Conservation (phyloP, 2,797 vertebrate genomes). For the Gorsachius magnificus region DNA sequence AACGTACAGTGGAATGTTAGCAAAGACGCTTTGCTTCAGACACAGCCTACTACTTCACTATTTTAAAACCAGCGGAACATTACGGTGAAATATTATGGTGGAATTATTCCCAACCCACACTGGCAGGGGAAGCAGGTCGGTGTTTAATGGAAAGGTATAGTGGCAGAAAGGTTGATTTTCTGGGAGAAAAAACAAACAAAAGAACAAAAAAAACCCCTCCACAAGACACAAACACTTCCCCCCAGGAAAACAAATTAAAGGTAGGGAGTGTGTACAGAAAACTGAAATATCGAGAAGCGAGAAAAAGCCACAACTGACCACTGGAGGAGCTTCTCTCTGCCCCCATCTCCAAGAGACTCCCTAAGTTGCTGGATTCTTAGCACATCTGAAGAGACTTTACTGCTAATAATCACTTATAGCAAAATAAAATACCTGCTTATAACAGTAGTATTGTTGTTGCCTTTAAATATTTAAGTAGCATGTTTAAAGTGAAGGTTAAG, state of each 20-base stretch:
- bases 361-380: neutral
- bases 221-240: no score
- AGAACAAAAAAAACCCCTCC: no score
- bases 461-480: neutral
- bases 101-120: neutral
- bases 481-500: neutral
- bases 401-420: neutral
- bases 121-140: neutral
- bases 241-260: neutral
- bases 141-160: neutral
- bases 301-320: neutral
- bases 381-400: neutral
- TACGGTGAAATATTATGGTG: neutral
- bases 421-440: neutral
- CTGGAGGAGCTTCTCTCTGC: accelerated
- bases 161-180: neutral
- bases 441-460: neutral
- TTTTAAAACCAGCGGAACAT: neutral
- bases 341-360: neutral
- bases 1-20: neutral
- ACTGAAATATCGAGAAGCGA: neutral
- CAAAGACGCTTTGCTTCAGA: neutral
- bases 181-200: no score
- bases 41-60: neutral
- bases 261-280: no score